Evolutionary conservation across 2,113 vertebrate species (phyloP), one percentile per base, ranked within the genome.

Genomic region (Meles meles): DNA sequence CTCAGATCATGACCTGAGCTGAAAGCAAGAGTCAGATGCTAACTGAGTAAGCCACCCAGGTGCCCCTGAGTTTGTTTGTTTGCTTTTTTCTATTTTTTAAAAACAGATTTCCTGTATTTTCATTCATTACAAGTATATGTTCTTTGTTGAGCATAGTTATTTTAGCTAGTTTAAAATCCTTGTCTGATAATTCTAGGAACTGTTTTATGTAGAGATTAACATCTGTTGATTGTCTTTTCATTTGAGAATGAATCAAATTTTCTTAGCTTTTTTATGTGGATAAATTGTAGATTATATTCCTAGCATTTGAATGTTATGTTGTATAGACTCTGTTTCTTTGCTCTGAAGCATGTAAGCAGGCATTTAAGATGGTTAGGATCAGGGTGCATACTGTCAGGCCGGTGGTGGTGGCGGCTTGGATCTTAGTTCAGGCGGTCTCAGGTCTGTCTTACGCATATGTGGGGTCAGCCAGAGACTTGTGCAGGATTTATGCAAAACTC

Each of bases 111-210:
- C 14, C 76, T 95, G 2, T 57, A n/a, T 93, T 80, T 94, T 96
- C 5, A 34, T 72, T 84, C 29, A 80, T 95, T 95, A 34, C 11
- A 65, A 90, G 10, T 72, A 7, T 42, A 39, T n/a, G 4, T 61
- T 20, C n/a, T 82, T 90, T 88, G 37, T 88, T 93, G 61, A 92
- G 72, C 21, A 1, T 65, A 79, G 39, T 84, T 87, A 31, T 67
- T 79, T 57, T 47, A 49, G n/a, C 13, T 88, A 93, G 90, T 76
- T 88, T 89, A 81, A 94, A 95, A 86, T 96, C 6, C 8, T 63
- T 47, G 59, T 59, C 37, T 79, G 84, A 59, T 37, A 59, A 59
- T 59, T 88, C 11, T 7, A 76, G 27, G 14, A 31, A 89, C 18
- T 93, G 47, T 59, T 55, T 94, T 31, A 76, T 81, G 34, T 34